Evolutionary conservation across 1,140 invertebrate genomes (phyloP).

Genomic region (Globodera rostochiensis): DNA sequence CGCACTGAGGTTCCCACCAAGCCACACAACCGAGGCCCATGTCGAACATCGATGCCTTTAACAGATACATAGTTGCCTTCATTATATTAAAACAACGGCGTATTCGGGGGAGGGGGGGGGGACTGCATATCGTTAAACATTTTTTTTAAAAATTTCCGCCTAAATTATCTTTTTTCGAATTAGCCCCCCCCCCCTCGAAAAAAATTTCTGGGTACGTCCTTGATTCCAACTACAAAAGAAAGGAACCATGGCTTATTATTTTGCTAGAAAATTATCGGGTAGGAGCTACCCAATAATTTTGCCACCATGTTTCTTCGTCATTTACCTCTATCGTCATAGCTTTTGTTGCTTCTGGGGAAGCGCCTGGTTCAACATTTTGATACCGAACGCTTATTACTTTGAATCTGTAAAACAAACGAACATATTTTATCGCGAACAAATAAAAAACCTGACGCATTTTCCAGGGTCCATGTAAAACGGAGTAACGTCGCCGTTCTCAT

Average conservation of each 20-base stretch:
- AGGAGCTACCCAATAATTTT: no score
- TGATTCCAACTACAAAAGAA: no score
- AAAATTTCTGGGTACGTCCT: no score
- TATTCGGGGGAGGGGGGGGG: no score
- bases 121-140: no score
- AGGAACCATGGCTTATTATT: no score
- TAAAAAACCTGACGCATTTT: constrained; percentile 23
- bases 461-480: constrained; percentile 35
- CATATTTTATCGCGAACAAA: neutral
- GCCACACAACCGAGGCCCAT: constrained; percentile 34
- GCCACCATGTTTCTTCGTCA: neutral
- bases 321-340: constrained; percentile 29
- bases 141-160: no score
- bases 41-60: constrained; percentile 32
- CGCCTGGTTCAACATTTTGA: constrained; percentile 28
- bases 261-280: no score
- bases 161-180: no score
- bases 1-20: constrained; percentile 33
- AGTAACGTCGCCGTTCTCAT: constrained; percentile 23
- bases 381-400: constrained; percentile 20
- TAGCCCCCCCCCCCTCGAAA: no score
- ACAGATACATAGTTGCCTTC: neutral
- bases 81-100: neutral
- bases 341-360: constrained; percentile 16
- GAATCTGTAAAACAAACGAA: neutral